Percentiles rank a stretch among this genome's conserved stretches.
phyloP scores from a whole-genome alignment of 2,797 vertebrate species.

The Hypotaenidia okinawae region DNA sequence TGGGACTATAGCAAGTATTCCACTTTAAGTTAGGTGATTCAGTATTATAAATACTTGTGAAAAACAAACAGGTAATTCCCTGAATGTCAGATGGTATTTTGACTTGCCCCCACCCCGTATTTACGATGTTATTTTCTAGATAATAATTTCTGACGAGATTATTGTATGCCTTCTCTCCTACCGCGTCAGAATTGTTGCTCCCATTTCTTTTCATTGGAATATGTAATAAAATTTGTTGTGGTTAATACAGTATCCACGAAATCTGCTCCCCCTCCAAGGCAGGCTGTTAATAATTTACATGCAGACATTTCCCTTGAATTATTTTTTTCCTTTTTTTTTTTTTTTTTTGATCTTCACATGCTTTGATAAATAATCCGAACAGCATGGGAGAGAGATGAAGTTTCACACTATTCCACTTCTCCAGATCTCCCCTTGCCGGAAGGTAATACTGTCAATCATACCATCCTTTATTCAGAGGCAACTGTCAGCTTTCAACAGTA shows the following conservation, averaged over 20 bases:
- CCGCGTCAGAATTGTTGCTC: background rate
- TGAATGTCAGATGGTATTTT: background rate
- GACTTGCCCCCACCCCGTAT: background rate
- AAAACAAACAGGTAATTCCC: background rate
- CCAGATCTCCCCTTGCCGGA: constrained; percentile 40
- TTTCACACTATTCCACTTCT: constrained; percentile 35
- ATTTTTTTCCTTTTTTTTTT: background rate
- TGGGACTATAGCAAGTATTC: background rate
- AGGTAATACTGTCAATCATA: constrained; percentile 24
- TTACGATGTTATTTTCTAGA: background rate
- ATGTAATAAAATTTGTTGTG: background rate
- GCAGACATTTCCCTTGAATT: constrained; percentile 4
- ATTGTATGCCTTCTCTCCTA: background rate
- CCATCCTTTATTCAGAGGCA: background rate
- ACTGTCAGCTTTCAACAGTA: background rate
- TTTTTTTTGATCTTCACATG: constrained; percentile 40
- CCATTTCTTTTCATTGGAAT: background rate
- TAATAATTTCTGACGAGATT: background rate
- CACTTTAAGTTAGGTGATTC: background rate
- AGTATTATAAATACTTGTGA: background rate
- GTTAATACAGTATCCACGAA: background rate
- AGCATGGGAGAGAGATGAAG: constrained; percentile 24
- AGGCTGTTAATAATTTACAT: constrained; percentile 45
- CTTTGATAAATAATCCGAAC: constrained; percentile 48
- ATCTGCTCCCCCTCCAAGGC: constrained; percentile 10